Evolutionary conservation across 2,888 invertebrate genomes (phyloP).

Genomic region (Chrysotoxum bicinctum): DNA sequence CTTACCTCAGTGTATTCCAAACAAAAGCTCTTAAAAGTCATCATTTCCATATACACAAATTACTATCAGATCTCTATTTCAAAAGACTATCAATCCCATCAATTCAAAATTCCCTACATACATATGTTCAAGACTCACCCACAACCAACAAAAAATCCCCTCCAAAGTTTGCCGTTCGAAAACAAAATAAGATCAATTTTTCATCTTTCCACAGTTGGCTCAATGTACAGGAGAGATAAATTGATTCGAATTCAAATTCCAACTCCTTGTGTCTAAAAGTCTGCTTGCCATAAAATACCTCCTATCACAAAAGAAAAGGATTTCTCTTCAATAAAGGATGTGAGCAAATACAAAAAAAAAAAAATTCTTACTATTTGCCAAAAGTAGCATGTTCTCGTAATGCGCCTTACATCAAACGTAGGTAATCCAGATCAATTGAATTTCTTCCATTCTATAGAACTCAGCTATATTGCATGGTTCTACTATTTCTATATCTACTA

Average conservation of each 20-base stretch:
- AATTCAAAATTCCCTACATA: background rate
- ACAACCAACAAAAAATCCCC: background rate
- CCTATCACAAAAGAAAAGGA: background rate
- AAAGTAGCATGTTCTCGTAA: constrained; percentile 52
- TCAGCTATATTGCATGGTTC: background rate
- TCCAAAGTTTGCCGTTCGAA: constrained; percentile 2
- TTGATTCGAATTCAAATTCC: constrained; percentile 36
- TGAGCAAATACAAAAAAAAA: background rate
- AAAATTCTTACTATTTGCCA: constrained; percentile 46
- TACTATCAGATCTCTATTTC: constrained; percentile 5
- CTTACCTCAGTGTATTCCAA: background rate
- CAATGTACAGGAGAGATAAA: constrained; percentile 15
- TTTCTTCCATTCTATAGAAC: constrained; percentile 15
- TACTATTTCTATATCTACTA: background rate
- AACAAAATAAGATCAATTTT: constrained; percentile 62
- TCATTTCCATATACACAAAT: background rate
- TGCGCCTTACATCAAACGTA: constrained; percentile 57
- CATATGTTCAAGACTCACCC: background rate
- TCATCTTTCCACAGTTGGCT: constrained; percentile 11
- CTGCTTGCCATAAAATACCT: background rate
- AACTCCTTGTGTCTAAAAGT: constrained; percentile 8
- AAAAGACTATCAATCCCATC: constrained; percentile 40
- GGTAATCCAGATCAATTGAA: constrained; percentile 66
- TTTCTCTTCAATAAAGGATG: background rate
- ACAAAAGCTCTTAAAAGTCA: background rate